These are phyloP conservation scores for Drosophila sturtevanti DNA, from an alignment of 1,140 invertebrate genomes.

Conservation along the genomic window DNA sequence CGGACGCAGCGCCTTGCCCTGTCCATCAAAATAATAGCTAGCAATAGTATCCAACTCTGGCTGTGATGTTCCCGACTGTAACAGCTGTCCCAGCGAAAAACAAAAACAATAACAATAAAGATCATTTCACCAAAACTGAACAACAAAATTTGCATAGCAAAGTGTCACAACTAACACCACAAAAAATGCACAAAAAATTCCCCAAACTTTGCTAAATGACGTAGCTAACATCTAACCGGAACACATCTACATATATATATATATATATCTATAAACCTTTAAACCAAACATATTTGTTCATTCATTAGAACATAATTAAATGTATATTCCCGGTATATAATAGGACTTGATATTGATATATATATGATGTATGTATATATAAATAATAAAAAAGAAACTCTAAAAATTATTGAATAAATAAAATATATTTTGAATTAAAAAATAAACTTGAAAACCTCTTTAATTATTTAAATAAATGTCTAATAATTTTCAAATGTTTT, in stretches of 20 bases:
- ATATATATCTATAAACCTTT: not conserved
- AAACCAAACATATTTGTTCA: not conserved
- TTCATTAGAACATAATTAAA: not conserved
- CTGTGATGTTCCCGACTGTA: conserved; percentile 90
- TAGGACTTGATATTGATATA: not conserved
- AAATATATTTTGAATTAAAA: not conserved
- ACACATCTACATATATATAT: not conserved
- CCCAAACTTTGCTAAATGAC: not conserved
- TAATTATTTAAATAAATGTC: no score
- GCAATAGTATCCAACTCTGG: conserved; percentile 93
- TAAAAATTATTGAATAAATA: no score
- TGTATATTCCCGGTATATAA: not conserved
- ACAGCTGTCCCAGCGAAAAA: conserved; percentile 85
- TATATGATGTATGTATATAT: no score
- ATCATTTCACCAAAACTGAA: not conserved
- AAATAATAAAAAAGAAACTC: not conserved
- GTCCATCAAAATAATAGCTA: conserved; percentile 98
- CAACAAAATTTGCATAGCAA: not conserved
- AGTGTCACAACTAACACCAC: not conserved
- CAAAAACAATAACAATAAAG: not conserved
- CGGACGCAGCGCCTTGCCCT: conserved; percentile 96
- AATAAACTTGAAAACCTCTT: no score
- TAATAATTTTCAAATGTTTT: no score
- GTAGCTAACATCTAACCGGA: conserved; percentile 1
- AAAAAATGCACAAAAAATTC: not conserved